Base-by-base conservation (phyloP, 1,140 invertebrate genomes). In the Papilio dardanus region DNA sequence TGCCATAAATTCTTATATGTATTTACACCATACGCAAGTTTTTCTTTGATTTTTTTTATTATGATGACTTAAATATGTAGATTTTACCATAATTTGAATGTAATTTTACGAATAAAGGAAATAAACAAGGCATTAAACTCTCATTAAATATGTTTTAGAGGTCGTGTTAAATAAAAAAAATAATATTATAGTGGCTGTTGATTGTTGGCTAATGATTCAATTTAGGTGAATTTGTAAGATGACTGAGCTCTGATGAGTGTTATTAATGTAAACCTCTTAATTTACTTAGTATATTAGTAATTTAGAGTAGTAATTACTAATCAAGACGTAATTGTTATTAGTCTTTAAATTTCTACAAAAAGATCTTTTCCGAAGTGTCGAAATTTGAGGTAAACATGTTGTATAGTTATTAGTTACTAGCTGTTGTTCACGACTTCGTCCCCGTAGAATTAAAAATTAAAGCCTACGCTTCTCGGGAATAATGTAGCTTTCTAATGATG, bases 71-170 rank as follows among this genome's bases (percentile, higher is more conserved):
- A n/a, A n/a, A n/a, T n/a, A n/a, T n/a, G n/a, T n/a, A n/a, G 3
- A 10, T 14, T 24, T 58, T 28, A 62, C 21, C 24, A 62, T 62
- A 16, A 62, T 62, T 1, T 62, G 10, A 1, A 62, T 62, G 16
- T 16, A 2, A 30, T 62, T 54, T 54, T 24, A 54, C 50, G 50
- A 54, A 12, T 24, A 54, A 12, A 24, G 21, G 50, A 24, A n/a
- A 54, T 28, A 24, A 54, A 24, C 21, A 54, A 54, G 50, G 50
- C 50, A 54, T 54, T 54, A 54, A 54, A 54, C 24, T 54, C 8
- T 54, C 21, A 54, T 54, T 54, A 54, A 54, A 2, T 54, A 12
- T 24, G 8, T 54, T 2, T 54, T 46, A 54, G 50, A 54, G 50
- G 50, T 54, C 50, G 14, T 14, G 8, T 7, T 46, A 16, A 7